Conservation (phyloP, 2,888 invertebrate genomes). For the Spicauda simplicius region DNA sequence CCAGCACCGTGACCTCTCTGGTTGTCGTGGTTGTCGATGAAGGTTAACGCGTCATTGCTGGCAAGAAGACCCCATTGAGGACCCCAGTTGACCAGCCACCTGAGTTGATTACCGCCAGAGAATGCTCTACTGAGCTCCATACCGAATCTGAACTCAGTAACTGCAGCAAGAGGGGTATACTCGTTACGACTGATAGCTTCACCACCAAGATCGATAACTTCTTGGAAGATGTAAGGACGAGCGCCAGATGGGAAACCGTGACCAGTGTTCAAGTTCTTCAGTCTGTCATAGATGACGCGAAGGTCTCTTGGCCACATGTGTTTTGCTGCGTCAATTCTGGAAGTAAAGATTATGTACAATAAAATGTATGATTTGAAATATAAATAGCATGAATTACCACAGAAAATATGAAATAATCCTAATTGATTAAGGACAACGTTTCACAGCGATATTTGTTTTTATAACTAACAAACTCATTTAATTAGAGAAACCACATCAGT, state of each 20-base stretch:
- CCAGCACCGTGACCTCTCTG: constrained; percentile 91
- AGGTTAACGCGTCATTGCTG: constrained; percentile 87
- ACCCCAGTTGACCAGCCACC: constrained; percentile 87
- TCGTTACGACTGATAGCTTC: constrained; percentile 79
- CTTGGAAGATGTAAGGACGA: constrained; percentile 89
- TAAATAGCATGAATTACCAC: too few relatives aligned
- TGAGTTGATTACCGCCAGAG: constrained; percentile 85
- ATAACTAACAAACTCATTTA: too few relatives aligned
- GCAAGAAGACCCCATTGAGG: constrained; percentile 87
- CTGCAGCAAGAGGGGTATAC: constrained; percentile 85
- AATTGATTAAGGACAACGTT: too few relatives aligned
- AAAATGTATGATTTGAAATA: not conserved
- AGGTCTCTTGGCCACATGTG: constrained; percentile 93
- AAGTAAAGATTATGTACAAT: not conserved
- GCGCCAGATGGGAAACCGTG: constrained; percentile 87
- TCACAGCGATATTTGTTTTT: too few relatives aligned
- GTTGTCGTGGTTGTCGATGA: constrained; percentile 96
- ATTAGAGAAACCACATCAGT: too few relatives aligned
- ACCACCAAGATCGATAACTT: constrained; percentile 89
- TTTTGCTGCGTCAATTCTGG: constrained; percentile 90
- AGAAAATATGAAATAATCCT: too few relatives aligned
- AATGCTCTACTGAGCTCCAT: constrained; percentile 73
- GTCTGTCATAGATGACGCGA: constrained; percentile 85
- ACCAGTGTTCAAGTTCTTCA: constrained; percentile 85
- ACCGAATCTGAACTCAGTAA: constrained; percentile 88